Evolutionary conservation across 2,113 vertebrate species (phyloP), one percentile per base, ranked within the genome.

Genomic region (Acrocephalus kingi): DNA sequence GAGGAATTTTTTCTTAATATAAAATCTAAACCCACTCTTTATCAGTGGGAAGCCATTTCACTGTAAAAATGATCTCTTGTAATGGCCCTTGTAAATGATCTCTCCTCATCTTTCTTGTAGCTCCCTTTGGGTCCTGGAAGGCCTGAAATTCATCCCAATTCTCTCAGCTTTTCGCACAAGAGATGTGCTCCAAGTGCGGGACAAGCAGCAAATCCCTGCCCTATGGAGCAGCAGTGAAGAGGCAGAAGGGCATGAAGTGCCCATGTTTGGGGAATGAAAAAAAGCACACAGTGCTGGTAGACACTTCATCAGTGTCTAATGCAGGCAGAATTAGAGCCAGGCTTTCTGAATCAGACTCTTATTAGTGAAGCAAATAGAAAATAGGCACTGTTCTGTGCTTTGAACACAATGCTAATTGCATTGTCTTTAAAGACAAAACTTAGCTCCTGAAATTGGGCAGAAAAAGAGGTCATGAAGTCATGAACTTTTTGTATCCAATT

Each of bases 381-480:
- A 77, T 4, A 87, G 25, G 27, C 23, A 14, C 14, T 74, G 13
- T 21, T 78, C 52, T 74, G 64, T 69, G 45, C 51, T 66, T 58
- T 56, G 61, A 39, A 46, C 72, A 41, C 35, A 31, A 17, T 0
- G 1, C 12, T 0, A 3, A 21, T 18, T 74, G 13, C 27, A 48
- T 10, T 4, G 20, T 28, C 35, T 31, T n/a, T 14, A 30, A 62
- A 62, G 8, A 4, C 55, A 75, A 23, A 45, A n/a, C 7, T 46
- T 54, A 56, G 10, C 20, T 77, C 69, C 31, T 62, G 46, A 61
- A 62, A 66, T 12, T 25, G 51, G 51, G 39, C 21, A 71, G 12
- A n/a, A 56, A 62, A 75, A n/a, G 19, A 66, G 20, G n/a, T 46
- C 68, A 17, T 75, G 18, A 15, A 15, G 31, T 48, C 35, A 43